Base-by-base conservation (phyloP, 2,888 invertebrate genomes). In the Lamellibrachia columna region DNA sequence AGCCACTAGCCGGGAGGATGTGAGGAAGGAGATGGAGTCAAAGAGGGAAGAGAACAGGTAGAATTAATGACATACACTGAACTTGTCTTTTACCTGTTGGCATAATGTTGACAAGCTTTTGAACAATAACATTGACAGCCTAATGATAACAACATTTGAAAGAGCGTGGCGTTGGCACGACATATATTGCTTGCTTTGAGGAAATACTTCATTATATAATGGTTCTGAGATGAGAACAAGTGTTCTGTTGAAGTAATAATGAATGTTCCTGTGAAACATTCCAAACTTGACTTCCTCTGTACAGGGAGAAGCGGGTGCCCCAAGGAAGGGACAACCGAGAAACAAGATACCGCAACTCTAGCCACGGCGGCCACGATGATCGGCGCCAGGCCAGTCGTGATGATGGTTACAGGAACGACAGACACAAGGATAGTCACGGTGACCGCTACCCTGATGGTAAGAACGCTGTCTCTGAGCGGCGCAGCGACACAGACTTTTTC, bases 21-120 rank as follows among this genome's bases (percentile, higher is more conserved):
- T 91, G 93, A 93, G 9, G 90, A 93, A 52, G 90, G 92, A 53
- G 91, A n/a, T 75, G 92, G n/a, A 90, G 28, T 7, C 90, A 91
- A 40, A 53, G 91, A 28, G 91, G 58, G 75, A 91, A 15, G 90
- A 90, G 52, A 52, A 53, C 28, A n/a, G 53, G 22, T 22, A 90
- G 6, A 75, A 55, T 9, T 22, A 15, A 15, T 75, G 6, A 22
- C 75, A 75, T 75, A 22, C 22, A 22, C 11, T n/a, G n/a, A 22
- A 22, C 75, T 6, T 11, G 22, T 60, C 55, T 55, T 40, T 40
- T 40, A 40, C 40, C 40, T 40, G 40, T 40, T 40, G 40, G 40
- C 40, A 40, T 40, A 40, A 40, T 40, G 40, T 40, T 40, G 40
- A 40, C 40, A 0, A 40, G 40, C 40, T 40, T 0, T 40, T 40